Evolutionary conservation across 2,888 invertebrate genomes (phyloP).

Genomic region (Pandemis heparana): DNA sequence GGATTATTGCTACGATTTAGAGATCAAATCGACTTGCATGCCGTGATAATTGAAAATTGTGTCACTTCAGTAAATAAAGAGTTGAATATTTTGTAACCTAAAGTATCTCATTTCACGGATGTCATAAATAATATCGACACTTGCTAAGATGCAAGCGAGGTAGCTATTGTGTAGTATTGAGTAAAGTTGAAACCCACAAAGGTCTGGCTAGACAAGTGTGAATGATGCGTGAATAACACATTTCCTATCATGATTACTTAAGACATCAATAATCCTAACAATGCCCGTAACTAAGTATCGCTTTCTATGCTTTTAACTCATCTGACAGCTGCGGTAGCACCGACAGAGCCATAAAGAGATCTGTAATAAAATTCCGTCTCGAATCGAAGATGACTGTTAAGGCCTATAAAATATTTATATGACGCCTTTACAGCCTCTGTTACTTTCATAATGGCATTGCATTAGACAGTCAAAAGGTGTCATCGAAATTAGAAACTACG

Average conservation of each 20-base stretch:
- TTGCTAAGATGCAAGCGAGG: not conserved
- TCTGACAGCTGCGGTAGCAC: constrained; percentile 7
- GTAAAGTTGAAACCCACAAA: not conserved
- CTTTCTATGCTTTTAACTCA: constrained; percentile 13
- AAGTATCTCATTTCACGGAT: not conserved
- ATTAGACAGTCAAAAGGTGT: not conserved
- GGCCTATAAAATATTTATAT: constrained; percentile 15
- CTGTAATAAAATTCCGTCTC: constrained; percentile 8
- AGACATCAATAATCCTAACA: constrained; percentile 23
- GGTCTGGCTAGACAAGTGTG: not conserved
- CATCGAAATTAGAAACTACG: constrained; percentile 1
- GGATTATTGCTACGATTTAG: not conserved
- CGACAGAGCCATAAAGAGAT: constrained; percentile 10
- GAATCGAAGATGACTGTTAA: constrained; percentile 20
- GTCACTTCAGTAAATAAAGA: not conserved
- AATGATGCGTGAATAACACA: constrained; percentile 18
- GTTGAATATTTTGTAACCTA: not conserved
- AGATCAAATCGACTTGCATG: not conserved
- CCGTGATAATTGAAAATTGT: not conserved
- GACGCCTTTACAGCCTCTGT: constrained; percentile 2
- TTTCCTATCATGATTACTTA: constrained; percentile 19
- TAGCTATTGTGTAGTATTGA: not conserved
- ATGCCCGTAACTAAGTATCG: constrained; percentile 11
- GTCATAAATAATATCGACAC: not conserved
- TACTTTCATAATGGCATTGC: not conserved